Conservation (phyloP, 2,888 invertebrate genomes). For the Microplitis deprimator region DNA sequence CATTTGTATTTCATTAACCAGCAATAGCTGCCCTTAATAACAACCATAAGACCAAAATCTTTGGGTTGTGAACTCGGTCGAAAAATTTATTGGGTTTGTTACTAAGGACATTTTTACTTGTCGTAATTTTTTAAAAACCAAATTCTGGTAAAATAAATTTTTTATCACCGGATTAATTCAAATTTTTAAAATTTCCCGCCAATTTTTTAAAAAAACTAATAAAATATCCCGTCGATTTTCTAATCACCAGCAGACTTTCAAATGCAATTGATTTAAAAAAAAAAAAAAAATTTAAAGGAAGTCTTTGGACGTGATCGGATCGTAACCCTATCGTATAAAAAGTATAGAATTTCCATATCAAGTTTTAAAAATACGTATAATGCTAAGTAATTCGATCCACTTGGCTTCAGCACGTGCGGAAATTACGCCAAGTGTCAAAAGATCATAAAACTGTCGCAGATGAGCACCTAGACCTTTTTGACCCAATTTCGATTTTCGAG, state of each 20-base stretch:
- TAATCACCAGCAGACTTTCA: no score
- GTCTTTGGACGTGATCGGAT: neutral
- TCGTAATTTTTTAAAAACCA: no score
- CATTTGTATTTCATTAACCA: slow-evolving; percentile 43
- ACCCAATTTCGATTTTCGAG: neutral
- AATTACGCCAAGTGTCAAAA: slow-evolving; percentile 21
- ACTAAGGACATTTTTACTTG: no score
- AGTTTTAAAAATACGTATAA: slow-evolving; percentile 13
- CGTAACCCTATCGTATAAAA: neutral
- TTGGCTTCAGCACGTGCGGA: slow-evolving; percentile 60
- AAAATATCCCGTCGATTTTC: no score
- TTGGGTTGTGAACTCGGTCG: neutral
- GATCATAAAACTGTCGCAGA: slow-evolving; percentile 39
- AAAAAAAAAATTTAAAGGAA: no score
- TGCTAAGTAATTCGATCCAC: slow-evolving; percentile 61
- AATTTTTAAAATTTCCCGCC: no score
- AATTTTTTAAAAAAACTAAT: no score
- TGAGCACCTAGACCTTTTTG: slow-evolving; percentile 32
- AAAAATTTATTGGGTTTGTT: no score
- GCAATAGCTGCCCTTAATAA: slow-evolving; percentile 33
- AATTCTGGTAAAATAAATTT: no score
- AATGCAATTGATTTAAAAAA: no score
- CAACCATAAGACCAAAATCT: slow-evolving; percentile 12
- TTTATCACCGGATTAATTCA: no score
- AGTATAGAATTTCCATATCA: slow-evolving; percentile 8